Percentiles rank a stretch among this genome's conserved stretches.
Conservation (phyloP, 2,113 vertebrate species). For the Pomatorhinus ruficollis region DNA sequence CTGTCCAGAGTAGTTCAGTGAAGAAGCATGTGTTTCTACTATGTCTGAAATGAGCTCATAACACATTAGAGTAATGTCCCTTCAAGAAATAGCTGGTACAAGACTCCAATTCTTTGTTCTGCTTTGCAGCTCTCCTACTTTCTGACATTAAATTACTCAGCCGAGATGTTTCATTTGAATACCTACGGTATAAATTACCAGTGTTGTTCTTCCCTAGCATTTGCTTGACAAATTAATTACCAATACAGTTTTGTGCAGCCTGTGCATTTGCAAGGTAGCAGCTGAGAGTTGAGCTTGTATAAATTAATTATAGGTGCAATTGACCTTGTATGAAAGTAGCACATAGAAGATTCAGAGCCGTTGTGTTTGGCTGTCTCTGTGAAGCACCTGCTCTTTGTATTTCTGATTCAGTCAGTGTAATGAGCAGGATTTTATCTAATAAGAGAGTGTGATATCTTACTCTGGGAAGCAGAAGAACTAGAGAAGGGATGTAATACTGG, state of each 20-base stretch:
- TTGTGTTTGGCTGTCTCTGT: not conserved
- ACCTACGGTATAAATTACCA: slow-evolving; percentile 47
- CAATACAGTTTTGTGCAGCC: not conserved
- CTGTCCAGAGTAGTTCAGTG: not conserved
- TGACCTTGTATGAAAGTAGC: slow-evolving; percentile 5
- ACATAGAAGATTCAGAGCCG: not conserved
- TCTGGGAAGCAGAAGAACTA: not conserved
- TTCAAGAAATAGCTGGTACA: not conserved
- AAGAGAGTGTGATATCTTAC: not conserved
- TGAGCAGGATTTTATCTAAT: not conserved
- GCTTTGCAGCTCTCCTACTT: not conserved
- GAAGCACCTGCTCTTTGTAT: not conserved
- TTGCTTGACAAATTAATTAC: slow-evolving; percentile 59
- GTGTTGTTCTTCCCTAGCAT: slow-evolving; percentile 28
- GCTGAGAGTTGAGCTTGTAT: slow-evolving; percentile 10
- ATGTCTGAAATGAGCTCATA: not conserved
- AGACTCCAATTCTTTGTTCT: not conserved
- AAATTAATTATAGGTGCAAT: slow-evolving; percentile 37
- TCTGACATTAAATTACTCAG: slow-evolving; percentile 9
- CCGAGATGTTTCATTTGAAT: slow-evolving; percentile 44
- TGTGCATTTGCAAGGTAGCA: not conserved
- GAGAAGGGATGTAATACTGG: not conserved
- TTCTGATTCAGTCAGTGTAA: not conserved
- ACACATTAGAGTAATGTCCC: not conserved
- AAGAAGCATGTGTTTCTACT: not conserved